Evolutionary conservation across 2,888 invertebrate species (phyloP), one percentile per base, ranked within the genome.

Genomic region (Coelogynopora nodosa): DNA sequence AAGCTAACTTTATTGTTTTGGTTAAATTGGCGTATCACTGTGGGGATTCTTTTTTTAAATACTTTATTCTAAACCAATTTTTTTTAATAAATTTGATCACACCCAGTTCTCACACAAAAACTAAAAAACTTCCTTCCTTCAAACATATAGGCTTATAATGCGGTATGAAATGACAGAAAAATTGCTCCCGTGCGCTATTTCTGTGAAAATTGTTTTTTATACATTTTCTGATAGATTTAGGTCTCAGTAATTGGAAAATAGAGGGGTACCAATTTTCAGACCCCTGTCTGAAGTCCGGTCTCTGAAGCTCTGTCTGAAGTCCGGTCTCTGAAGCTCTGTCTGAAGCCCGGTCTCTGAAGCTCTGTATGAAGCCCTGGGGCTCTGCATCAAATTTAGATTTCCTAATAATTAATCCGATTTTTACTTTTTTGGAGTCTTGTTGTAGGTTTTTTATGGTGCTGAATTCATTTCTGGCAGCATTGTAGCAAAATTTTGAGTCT

Each of bases 361-460:
- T 18, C 18, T 5, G 18, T 49, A 49, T 18, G 5, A 5, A 49
- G 49, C 5, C 49, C 49, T 49, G 49, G 49, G 49, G 49, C 49
- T 49, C 49, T 10, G 49, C 49, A 49, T 18, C 49, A n/a, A n/a
- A n/a, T n/a, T n/a, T n/a, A 74, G 23, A 74, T 74, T 74, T 74
- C 23, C 74, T 23, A 74, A 74, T 23, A 74, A 74, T 74, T 74
- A 23, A 26, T 2, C n/a, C 27, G 23, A 74, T 74, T 74, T 74
- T 74, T 10, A 74, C 18, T 74, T n/a, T 74, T 13, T 74, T 74
- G 74, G 74, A n/a, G 23, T 74, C 18, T 74, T 74, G 23, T 74
- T 74, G 74, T 74, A 13, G 23, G 74, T 74, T 74, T 49, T 49
- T 74, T 74, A 74, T 74, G 5, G 74, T 74, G 74, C 5, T 74